Evolutionary conservation across 1,140 invertebrate genomes (phyloP).

Genomic region (Temnothorax curvispinosus): DNA sequence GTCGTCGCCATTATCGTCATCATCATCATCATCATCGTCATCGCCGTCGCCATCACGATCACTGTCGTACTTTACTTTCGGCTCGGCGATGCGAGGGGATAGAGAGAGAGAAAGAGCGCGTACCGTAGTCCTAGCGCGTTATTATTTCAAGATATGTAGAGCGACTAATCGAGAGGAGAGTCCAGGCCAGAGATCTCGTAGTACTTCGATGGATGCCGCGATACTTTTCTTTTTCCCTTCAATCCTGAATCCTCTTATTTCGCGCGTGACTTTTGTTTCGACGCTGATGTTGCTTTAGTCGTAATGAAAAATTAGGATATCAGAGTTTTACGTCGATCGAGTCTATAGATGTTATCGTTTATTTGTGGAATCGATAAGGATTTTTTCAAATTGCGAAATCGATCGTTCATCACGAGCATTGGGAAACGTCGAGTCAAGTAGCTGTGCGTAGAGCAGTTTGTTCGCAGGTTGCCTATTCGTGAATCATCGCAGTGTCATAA

Average conservation of each 20-base stretch:
- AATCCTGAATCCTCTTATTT: constrained; percentile 27
- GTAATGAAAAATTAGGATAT: background rate
- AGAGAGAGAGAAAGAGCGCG: constrained; percentile 39
- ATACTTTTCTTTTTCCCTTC: constrained; percentile 10
- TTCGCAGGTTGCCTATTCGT: constrained; percentile 7
- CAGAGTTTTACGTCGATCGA: constrained; percentile 48
- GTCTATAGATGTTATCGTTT: constrained; percentile 28
- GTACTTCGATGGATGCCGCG: constrained; percentile 34
- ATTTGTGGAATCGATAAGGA: background rate
- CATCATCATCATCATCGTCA: constrained; percentile 72
- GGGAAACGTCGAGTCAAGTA: constrained; percentile 28
- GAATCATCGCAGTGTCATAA: constrained; percentile 5
- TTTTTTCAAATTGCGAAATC: background rate
- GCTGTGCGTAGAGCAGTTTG: background rate
- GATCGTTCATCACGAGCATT: constrained; percentile 25
- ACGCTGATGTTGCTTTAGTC: constrained; percentile 34
- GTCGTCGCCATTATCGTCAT: constrained; percentile 54
- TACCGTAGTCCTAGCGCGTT: constrained; percentile 59
- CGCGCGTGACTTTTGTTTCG: background rate
- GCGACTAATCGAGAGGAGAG: constrained; percentile 23
- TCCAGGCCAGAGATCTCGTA: constrained; percentile 23
- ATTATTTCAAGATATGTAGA: constrained; percentile 61
- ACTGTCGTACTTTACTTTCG: constrained; percentile 64
- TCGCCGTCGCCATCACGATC: constrained; percentile 52
- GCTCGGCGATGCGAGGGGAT: constrained; percentile 54